phyloP scores from a whole-genome alignment of 2,113 vertebrate genomes.

The Saccopteryx leptura region DNA sequence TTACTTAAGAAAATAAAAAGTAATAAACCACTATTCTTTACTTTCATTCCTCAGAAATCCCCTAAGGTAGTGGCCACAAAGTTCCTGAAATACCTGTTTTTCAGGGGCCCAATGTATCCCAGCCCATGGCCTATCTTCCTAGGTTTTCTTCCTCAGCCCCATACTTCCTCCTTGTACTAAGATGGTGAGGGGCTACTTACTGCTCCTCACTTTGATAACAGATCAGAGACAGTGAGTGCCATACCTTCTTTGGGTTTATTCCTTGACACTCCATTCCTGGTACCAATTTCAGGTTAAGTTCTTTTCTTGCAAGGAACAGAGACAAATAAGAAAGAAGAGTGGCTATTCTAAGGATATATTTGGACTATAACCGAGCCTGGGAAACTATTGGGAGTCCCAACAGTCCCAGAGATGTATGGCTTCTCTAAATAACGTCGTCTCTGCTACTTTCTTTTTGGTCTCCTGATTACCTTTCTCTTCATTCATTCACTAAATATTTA shows the following conservation, averaged over 20 bases:
- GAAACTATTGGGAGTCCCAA: neutral
- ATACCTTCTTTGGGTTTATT: neutral
- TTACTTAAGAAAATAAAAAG: conserved; percentile 37
- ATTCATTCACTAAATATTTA: conserved; percentile 35
- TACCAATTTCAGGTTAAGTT: neutral
- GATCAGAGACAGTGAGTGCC: neutral
- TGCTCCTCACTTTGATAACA: neutral
- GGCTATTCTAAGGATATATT: neutral
- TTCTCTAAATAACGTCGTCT: conserved; percentile 14
- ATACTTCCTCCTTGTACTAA: neutral
- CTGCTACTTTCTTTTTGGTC: neutral
- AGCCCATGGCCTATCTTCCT: neutral
- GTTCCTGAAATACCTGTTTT: conserved; percentile 19
- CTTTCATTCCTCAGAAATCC: conserved; percentile 4
- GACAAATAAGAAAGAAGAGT: neutral
- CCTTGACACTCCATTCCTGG: neutral
- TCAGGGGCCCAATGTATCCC: neutral
- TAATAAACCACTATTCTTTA: conserved; percentile 9
- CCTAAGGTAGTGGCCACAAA: neutral
- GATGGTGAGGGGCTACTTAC: neutral
- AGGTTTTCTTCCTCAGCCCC: neutral
- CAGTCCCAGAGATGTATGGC: neutral
- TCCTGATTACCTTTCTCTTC: neutral
- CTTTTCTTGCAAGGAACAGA: neutral
- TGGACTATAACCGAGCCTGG: neutral